phyloP scores from a whole-genome alignment of 2,113 vertebrate species.

The Tragelaphus scriptus region DNA sequence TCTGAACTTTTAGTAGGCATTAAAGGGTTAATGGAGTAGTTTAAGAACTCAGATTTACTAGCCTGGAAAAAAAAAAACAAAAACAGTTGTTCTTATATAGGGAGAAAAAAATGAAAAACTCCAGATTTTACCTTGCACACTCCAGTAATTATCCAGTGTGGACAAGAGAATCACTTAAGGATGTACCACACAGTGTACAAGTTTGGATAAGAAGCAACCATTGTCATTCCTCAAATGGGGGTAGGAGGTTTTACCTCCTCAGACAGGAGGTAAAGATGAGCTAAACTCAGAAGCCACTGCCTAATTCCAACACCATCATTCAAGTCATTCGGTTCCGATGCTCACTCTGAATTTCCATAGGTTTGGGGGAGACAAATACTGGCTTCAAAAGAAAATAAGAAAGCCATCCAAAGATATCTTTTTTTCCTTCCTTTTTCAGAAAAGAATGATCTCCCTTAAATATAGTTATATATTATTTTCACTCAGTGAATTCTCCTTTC shows the following conservation, averaged over 20 bases:
- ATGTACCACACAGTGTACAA: rapidly evolving
- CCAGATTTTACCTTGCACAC: not conserved
- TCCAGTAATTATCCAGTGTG: not conserved
- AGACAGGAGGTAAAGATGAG: rapidly evolving
- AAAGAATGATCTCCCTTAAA: not conserved
- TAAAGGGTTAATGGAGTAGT: not conserved
- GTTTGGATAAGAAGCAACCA: not conserved
- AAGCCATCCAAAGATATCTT: not conserved
- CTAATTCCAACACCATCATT: not conserved
- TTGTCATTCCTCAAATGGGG: not conserved
- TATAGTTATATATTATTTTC: not conserved
- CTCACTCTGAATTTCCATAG: not conserved
- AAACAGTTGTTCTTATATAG: not conserved
- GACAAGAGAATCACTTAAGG: not conserved
- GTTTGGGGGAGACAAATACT: not conserved
- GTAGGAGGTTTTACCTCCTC: not conserved
- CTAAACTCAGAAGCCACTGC: not conserved
- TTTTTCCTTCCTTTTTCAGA: not conserved
- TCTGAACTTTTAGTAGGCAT: not conserved
- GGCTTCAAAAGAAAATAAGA: not conserved
- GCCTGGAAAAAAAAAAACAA: not conserved
- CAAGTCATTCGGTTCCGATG: not conserved
- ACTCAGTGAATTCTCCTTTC: not conserved
- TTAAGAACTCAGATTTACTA: not conserved
- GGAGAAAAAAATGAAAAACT: not conserved